These are phyloP conservation scores for Hecatera dysodea DNA, from an alignment of 2,888 invertebrate genomes.

Conservation along the genomic window DNA sequence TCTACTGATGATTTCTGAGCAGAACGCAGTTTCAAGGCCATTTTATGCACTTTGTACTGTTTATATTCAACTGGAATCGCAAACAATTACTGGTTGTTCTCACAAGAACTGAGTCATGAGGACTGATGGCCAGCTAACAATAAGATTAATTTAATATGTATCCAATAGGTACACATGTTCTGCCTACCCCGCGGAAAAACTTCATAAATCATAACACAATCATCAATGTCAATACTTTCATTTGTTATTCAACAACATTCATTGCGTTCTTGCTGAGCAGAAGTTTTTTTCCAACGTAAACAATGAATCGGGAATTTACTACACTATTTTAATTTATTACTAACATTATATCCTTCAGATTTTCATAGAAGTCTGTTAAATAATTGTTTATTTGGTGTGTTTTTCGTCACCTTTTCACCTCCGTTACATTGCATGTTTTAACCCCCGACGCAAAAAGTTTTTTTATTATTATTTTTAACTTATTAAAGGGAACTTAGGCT, in stretches of 20 bases:
- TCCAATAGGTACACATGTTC: neutral
- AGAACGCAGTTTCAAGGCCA: conserved; percentile 10
- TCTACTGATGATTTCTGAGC: conserved; percentile 5
- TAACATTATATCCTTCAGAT: neutral
- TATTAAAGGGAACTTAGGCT: too few relatives aligned
- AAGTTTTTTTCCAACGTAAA: neutral
- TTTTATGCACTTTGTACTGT: conserved; percentile 10
- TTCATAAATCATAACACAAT: neutral
- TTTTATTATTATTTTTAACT: too few relatives aligned
- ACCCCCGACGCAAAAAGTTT: too few relatives aligned
- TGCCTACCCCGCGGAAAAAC: neutral
- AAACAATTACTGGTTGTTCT: conserved; percentile 2
- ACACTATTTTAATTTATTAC: too few relatives aligned
- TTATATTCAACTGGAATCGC: neutral
- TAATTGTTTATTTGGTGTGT: neutral
- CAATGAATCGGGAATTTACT: neutral
- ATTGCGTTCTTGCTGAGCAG: neutral
- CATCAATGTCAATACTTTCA: neutral
- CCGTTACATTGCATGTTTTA: neutral
- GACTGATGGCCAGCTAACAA: neutral
- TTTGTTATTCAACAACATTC: neutral
- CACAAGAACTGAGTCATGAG: neutral
- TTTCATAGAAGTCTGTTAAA: neutral
- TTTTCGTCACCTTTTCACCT: neutral
- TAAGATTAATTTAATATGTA: neutral